phyloP scores from a whole-genome alignment of 92 coral and sea anemone species.

The Epizoanthus ramosus region DNA sequence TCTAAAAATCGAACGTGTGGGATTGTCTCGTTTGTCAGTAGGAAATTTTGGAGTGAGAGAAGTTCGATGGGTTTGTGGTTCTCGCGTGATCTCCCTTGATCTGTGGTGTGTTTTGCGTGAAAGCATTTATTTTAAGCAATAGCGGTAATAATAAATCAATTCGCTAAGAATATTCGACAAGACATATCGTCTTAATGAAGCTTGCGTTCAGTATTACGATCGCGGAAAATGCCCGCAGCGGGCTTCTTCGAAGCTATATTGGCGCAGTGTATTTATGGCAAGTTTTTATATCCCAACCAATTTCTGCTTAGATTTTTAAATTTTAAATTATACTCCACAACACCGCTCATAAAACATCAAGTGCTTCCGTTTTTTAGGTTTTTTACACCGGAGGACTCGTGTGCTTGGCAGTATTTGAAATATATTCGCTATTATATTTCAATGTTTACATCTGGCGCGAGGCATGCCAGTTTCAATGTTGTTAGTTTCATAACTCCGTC shows the following conservation, averaged over 20 bases:
- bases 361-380: background rate
- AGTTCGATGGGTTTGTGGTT: background rate
- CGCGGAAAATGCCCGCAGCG: background rate
- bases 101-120: constrained; percentile 40
- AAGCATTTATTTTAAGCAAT: constrained; percentile 21
- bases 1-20: background rate
- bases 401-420: background rate
- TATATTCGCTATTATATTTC: constrained; percentile 3
- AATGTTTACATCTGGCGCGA: constrained; percentile 11
- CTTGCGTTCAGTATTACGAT: background rate
- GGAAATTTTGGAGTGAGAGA: background rate
- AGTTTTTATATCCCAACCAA: background rate
- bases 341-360: background rate
- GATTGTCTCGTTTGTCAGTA: constrained; percentile 8
- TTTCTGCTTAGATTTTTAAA: background rate
- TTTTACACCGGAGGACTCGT: background rate
- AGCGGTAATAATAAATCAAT: constrained; percentile 34
- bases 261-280: background rate
- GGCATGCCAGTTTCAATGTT: background rate
- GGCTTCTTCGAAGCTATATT: background rate
- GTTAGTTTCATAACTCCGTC: background rate
- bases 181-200: background rate
- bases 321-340: constrained; percentile 2
- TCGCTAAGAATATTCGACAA: constrained; percentile 1
- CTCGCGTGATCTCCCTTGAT: constrained; percentile 43